Percentiles rank a stretch among this genome's conserved stretches.
Conservation (phyloP, 2,888 invertebrate genomes). For the Cremastinae sp. region DNA sequence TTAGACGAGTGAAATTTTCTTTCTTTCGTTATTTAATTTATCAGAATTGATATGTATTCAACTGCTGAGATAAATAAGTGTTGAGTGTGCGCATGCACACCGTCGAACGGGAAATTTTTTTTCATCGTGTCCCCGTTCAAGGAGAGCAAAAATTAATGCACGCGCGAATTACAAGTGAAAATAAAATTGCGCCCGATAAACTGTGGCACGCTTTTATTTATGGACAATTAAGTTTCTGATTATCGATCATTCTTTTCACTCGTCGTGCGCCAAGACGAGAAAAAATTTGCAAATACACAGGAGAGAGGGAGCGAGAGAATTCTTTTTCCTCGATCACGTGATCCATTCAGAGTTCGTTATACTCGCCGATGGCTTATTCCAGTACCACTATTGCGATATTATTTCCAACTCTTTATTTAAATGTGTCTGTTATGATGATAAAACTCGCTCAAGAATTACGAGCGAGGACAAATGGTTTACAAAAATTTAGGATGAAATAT, state of each 20-base stretch:
- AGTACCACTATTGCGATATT: background rate
- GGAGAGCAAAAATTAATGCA: conserved; percentile 2
- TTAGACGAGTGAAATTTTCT: conserved; percentile 14
- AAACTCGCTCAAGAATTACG: too few species aligned
- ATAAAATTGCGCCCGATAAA: too few species aligned
- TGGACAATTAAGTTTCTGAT: background rate
- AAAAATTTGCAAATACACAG: background rate
- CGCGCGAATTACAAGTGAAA: background rate
- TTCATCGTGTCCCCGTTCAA: conserved; percentile 5
- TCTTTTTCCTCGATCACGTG: background rate
- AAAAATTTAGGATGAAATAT: too few species aligned
- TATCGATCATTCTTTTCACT: background rate
- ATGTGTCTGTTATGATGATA: too few species aligned
- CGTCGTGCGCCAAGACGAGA: too few species aligned
- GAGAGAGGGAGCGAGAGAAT: background rate
- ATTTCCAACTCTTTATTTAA: background rate
- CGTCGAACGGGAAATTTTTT: conserved; percentile 21
- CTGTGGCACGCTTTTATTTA: background rate
- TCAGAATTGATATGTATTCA: conserved; percentile 67
- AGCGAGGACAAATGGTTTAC: too few species aligned
- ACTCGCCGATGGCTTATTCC: conserved; percentile 20
- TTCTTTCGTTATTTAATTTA: conserved; percentile 56
- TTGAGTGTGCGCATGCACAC: conserved; percentile 21
- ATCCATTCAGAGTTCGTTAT: conserved; percentile 22
- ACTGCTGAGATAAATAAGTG: conserved; percentile 61